Evolutionary conservation across 1,140 invertebrate species (phyloP), one percentile per base, ranked within the genome.

Genomic region (Camponotus pennsylvanicus): DNA sequence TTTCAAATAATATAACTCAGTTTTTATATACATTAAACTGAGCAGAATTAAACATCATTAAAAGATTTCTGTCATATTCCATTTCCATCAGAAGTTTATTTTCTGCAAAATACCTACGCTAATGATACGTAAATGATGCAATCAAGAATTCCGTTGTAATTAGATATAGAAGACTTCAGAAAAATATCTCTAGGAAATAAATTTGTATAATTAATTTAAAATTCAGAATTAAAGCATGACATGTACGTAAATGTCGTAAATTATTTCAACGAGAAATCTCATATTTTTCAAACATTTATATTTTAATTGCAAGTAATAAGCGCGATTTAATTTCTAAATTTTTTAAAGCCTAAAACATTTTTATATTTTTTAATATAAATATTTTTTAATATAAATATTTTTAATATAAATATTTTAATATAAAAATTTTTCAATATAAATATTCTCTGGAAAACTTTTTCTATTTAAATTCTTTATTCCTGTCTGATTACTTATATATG

Each of bases 291-390:
- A 13, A 49, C 11, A 73, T 37, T 13, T 4, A 73, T 55, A 73
- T 73, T 55, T 57, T 57, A 73, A n/a, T 13, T 73, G 4, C n/a
- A 71, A 34, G 57, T 37, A 73, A 37, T 37, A 37, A 6, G 27
- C 27, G 0, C 5, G 3, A n/a, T 37, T 37, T 73, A 8, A n/a
- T 37, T 37, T 73, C 45, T 15, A 11, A 13, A 37, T 57, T n/a
- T 57, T 21, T 15, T 0, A 27, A 55, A 32, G 34, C 13, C 52
- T 37, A 37, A 13, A 9, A 55, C 55, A n/a, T 3, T 6, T 18
- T 37, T 71, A 27, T 55, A 21, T 1, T 7, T 32, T 55, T 73
- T 13, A 55, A 21, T 15, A 52, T 0, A 49, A 0, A 32, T 27
- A 55, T 6, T 27, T 27, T 27, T 27, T 1, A 27, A 27, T 27